Evolutionary conservation across 2,113 vertebrate species (phyloP).

Genomic region (Nibea coibor): DNA sequence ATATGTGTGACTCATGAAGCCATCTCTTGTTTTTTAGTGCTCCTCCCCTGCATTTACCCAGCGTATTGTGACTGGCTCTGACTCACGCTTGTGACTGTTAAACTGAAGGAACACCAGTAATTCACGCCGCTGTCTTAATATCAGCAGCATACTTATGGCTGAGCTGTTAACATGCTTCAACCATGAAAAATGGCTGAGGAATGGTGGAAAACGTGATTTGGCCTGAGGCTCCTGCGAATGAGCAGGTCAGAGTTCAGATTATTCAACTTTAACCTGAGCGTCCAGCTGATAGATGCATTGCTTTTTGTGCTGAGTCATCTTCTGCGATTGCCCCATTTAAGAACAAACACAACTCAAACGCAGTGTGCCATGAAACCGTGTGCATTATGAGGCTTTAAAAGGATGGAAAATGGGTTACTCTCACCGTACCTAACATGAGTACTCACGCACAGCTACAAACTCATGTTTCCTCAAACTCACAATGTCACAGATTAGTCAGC

Average conservation of each 20-base stretch:
- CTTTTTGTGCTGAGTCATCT: background rate
- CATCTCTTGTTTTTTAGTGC: constrained; percentile 31
- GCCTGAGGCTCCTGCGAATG: constrained; percentile 16
- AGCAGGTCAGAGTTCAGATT: background rate
- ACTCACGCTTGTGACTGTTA: constrained; percentile 31
- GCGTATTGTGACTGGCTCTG: constrained; percentile 50
- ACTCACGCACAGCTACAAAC: background rate
- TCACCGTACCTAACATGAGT: background rate
- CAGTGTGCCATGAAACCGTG: background rate
- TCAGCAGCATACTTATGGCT: background rate
- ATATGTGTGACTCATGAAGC: constrained; percentile 57
- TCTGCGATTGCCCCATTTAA: background rate
- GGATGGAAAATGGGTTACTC: too few relatives aligned
- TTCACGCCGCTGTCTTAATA: constrained; percentile 6
- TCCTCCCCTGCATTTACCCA: constrained; percentile 47
- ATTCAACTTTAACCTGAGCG: constrained; percentile 4
- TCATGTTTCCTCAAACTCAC: background rate
- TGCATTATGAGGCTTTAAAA: constrained; percentile 4
- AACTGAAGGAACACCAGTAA: constrained; percentile 30
- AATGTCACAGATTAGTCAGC: background rate
- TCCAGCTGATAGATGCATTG: background rate
- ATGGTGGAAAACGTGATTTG: background rate
- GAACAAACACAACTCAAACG: background rate
- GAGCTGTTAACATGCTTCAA: background rate
- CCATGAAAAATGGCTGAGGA: background rate